Evolutionary conservation across 2,888 invertebrate genomes (phyloP).

Genomic region (Leuctra nigra): DNA sequence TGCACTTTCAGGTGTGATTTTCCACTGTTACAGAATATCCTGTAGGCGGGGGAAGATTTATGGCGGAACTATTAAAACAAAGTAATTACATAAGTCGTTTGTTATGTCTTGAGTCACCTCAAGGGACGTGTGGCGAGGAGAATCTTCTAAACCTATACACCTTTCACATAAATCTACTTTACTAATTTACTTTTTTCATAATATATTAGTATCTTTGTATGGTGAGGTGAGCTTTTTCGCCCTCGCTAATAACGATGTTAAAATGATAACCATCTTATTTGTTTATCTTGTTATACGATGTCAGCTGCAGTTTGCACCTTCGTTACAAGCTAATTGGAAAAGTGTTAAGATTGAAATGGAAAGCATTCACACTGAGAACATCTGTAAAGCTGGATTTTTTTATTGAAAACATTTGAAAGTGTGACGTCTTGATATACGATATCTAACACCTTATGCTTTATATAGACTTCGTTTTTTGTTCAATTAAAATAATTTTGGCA

Average conservation of each 20-base stretch:
- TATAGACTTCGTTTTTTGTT: too few species aligned
- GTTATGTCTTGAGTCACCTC: neutral
- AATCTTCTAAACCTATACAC: too few species aligned
- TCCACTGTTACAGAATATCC: too few species aligned
- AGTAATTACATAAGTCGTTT: slow-evolving; percentile 16
- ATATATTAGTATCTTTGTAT: slow-evolving; percentile 12
- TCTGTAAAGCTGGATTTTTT: too few species aligned
- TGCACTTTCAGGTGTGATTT: too few species aligned
- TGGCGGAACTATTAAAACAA: slow-evolving; percentile 20
- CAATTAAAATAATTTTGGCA: too few species aligned
- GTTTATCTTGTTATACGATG: slow-evolving; percentile 23
- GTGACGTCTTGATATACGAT: too few species aligned
- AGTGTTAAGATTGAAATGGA: too few species aligned
- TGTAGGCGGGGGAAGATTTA: slow-evolving; percentile 15
- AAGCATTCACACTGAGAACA: too few species aligned
- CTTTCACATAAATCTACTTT: slow-evolving; percentile 24
- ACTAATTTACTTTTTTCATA: slow-evolving; percentile 24
- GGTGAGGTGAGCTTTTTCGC: neutral
- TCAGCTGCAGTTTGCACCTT: neutral
- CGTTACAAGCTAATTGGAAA: neutral
- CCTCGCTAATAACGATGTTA: neutral
- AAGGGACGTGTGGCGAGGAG: too few species aligned
- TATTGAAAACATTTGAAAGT: too few species aligned
- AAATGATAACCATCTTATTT: slow-evolving; percentile 23
- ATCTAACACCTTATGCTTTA: too few species aligned